Evolutionary conservation across 2,888 invertebrate species (phyloP).

Genomic region (Trachelus tabidus): DNA sequence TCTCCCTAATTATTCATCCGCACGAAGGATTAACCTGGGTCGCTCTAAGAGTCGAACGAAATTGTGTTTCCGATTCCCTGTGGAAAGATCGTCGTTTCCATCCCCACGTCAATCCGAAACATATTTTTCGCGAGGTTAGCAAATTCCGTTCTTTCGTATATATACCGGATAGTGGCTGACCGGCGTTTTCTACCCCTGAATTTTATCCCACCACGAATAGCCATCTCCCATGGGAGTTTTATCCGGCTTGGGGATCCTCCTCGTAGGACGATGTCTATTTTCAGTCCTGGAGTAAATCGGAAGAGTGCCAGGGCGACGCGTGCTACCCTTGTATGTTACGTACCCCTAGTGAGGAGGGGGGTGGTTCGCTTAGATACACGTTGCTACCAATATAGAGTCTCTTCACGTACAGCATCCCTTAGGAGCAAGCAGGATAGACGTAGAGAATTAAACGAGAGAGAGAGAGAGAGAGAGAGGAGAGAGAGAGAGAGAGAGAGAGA

Average conservation of each 20-base stretch:
- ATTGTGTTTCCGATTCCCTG: no score
- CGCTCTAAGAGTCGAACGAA: no score
- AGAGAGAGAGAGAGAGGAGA: constrained; percentile 12
- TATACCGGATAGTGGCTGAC: constrained; percentile 41
- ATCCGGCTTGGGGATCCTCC: constrained; percentile 35
- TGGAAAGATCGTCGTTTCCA: no score
- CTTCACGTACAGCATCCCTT: no score
- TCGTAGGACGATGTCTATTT: constrained; percentile 22
- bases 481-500: constrained; percentile 12
- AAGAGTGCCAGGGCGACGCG: not conserved
- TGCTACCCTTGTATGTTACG: not conserved
- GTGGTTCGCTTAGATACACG: no score
- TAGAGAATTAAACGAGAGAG: constrained; percentile 1
- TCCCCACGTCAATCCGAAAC: constrained; percentile 51
- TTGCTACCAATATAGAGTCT: no score
- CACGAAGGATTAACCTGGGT: no score
- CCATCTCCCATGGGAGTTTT: constrained; percentile 40
- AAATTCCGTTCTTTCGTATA: constrained; percentile 43
- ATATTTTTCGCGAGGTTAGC: constrained; percentile 64
- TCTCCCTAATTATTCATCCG: no score
- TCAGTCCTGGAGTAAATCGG: constrained; percentile 26
- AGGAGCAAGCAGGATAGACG: not conserved
- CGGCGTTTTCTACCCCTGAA: constrained; percentile 34
- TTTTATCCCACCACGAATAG: constrained; percentile 29
- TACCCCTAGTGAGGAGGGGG: no score